Evolutionary conservation across 2,797 vertebrate species (phyloP).

Genomic region (Zalophus californianus): DNA sequence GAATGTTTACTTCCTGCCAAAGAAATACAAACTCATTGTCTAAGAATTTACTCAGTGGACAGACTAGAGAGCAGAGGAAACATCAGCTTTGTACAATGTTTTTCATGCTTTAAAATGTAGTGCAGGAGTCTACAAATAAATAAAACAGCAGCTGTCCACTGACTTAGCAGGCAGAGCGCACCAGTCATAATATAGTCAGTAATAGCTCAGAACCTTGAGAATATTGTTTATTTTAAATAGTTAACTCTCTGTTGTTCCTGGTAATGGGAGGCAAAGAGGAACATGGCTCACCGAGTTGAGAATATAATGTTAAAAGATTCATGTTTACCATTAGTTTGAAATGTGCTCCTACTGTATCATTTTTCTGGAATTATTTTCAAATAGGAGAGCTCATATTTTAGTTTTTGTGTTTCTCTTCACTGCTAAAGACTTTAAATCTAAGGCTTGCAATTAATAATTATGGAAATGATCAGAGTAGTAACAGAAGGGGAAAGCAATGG

Average conservation of each 20-base stretch:
- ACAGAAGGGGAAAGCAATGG: neutral
- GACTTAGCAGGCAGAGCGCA: neutral
- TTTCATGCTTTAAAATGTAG: conserved; percentile 38
- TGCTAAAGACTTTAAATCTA: conserved; percentile 21
- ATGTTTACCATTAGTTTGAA: conserved; percentile 38
- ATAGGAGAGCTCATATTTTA: conserved; percentile 30
- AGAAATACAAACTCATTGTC: conserved; percentile 48
- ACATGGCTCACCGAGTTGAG: neutral
- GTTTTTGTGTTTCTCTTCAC: neutral
- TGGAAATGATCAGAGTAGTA: neutral
- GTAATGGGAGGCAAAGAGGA: neutral
- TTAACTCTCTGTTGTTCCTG: neutral
- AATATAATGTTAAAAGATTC: conserved; percentile 48
- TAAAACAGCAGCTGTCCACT: conserved; percentile 31
- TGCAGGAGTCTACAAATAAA: conserved; percentile 40
- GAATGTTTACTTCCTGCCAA: conserved; percentile 29
- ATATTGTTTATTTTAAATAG: neutral
- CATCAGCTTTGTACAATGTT: neutral
- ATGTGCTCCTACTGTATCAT: conserved; percentile 30
- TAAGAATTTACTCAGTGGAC: neutral
- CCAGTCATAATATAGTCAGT: neutral
- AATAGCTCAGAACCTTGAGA: neutral
- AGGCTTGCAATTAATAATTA: neutral
- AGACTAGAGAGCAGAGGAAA: conserved; percentile 10
- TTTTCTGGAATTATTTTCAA: conserved; percentile 55